These are phyloP conservation scores for Stenolophus ochropezus DNA, from an alignment of 2,888 invertebrate genomes.

Conservation along the genomic window DNA sequence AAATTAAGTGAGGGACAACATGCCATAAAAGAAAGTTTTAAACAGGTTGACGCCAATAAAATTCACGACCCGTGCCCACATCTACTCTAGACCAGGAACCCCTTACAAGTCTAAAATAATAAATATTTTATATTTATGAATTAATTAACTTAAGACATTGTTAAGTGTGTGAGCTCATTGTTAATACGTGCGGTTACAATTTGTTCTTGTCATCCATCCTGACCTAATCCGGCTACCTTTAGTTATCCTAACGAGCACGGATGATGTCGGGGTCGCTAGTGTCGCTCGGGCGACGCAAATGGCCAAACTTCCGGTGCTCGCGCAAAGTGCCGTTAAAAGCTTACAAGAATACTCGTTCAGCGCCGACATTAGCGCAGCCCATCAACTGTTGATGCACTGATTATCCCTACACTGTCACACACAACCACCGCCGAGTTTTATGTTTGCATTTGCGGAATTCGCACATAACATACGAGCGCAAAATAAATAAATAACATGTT, in stretches of 20 bases:
- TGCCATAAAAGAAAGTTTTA: too few species aligned
- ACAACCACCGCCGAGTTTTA: not conserved
- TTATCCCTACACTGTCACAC: slow-evolving; percentile 46
- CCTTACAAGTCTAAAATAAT: too few species aligned
- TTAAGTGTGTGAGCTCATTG: too few species aligned
- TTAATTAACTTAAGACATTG: too few species aligned
- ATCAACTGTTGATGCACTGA: slow-evolving; percentile 60
- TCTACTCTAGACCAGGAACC: too few species aligned
- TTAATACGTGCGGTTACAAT: too few species aligned
- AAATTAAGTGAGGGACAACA: too few species aligned
- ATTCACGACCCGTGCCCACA: too few species aligned
- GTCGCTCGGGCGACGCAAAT: slow-evolving; percentile 53
- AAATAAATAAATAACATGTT: not conserved
- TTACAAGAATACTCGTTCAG: slow-evolving; percentile 60
- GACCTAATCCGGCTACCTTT: slow-evolving; percentile 17
- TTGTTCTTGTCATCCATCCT: not conserved
- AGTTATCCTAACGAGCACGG: slow-evolving; percentile 5
- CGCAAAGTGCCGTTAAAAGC: slow-evolving; percentile 60
- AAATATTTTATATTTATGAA: too few species aligned
- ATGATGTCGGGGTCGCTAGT: slow-evolving; percentile 4
- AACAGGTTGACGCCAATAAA: too few species aligned
- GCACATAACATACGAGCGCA: not conserved
- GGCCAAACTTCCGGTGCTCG: slow-evolving; percentile 57
- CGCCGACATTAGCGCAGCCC: slow-evolving; percentile 52
- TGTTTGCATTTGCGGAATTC: not conserved